Evolutionary conservation across 2,113 vertebrate genomes (phyloP).

Genomic region (Poecile atricapillus): DNA sequence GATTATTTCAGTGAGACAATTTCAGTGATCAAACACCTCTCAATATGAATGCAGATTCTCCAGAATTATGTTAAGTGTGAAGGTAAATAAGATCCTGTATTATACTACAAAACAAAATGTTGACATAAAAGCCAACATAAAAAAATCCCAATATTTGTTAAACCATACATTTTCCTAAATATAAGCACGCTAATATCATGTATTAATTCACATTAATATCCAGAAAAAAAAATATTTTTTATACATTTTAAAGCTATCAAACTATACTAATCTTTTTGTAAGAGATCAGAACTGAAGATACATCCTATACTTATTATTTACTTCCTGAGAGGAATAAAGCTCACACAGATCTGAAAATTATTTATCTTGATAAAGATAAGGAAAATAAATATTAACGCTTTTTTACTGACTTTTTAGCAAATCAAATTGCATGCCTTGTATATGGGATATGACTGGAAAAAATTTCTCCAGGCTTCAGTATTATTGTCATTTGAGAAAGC

Average conservation of each 20-base stretch:
- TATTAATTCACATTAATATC: background rate
- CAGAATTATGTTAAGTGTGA: background rate
- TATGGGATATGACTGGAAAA: background rate
- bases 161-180: background rate
- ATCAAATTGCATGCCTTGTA: background rate
- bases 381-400: background rate
- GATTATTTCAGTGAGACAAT: background rate
- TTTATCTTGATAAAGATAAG: background rate
- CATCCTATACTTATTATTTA: background rate
- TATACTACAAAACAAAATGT: background rate
- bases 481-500: slow-evolving; percentile 17
- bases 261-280: background rate
- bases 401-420: background rate
- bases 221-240: background rate
- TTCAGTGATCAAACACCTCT: background rate
- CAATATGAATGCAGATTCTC: background rate
- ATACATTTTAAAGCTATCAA: background rate
- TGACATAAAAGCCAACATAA: background rate
- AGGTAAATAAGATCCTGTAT: background rate
- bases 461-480: background rate
- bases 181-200: background rate
- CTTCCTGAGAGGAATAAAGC: background rate
- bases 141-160: background rate
- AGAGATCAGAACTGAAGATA: background rate
- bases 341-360: background rate